Percentiles rank a stretch among this genome's conserved stretches.
Conservation (phyloP, 2,113 vertebrate genomes). For the Epinephelus cyanopodus region DNA sequence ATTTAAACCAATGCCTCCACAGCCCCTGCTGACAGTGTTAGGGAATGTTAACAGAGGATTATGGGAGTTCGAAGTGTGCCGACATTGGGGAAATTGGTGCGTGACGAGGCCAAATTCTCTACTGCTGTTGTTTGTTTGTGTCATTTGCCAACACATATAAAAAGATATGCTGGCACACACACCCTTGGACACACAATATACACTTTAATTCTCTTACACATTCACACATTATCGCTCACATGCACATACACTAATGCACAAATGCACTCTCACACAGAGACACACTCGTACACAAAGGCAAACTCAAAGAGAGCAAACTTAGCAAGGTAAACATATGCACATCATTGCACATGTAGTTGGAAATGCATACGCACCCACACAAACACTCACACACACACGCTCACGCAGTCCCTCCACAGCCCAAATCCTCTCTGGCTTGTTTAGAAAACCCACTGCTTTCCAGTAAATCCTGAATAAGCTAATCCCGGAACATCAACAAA, state of each 20-base stretch:
- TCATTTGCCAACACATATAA: conserved; percentile 28
- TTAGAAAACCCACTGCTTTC: conserved; percentile 66
- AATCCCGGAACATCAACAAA: conserved; percentile 78
- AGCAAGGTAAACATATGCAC: conserved; percentile 50
- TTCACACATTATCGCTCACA: neutral
- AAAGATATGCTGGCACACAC: conserved; percentile 20
- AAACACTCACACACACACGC: conserved; percentile 23
- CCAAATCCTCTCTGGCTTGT: conserved; percentile 72
- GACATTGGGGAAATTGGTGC: conserved; percentile 42
- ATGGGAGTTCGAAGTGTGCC: conserved; percentile 42
- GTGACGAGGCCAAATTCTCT: conserved; percentile 45
- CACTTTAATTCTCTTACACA: conserved; percentile 2
- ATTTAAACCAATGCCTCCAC: conserved; percentile 20
- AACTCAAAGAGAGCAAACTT: conserved; percentile 42
- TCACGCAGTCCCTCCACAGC: conserved; percentile 36
- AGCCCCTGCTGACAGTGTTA: conserved; percentile 29
- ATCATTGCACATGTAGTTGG: conserved; percentile 25
- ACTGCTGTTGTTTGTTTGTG: conserved; percentile 44
- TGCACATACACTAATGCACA: neutral
- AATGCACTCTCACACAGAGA: conserved; percentile 12
- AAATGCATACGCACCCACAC: neutral
- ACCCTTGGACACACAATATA: conserved; percentile 14
- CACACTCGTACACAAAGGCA: conserved; percentile 28
- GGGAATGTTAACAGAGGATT: conserved; percentile 59
- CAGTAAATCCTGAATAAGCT: conserved; percentile 76